Evolutionary conservation across 2,888 invertebrate genomes (phyloP).

Genomic region (Dichetophora obliterata): DNA sequence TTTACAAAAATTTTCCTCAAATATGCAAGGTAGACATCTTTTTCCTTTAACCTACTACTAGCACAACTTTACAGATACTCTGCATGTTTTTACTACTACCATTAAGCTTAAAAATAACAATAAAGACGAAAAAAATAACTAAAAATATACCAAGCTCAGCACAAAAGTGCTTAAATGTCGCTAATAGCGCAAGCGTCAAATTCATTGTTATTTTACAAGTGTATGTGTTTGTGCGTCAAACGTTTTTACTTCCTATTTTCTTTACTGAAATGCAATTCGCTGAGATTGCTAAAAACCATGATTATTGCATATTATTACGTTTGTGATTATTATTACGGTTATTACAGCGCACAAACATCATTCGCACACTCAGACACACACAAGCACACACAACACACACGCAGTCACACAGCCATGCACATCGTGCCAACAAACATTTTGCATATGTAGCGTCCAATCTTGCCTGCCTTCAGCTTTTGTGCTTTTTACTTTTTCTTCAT

Average conservation of each 20-base stretch:
- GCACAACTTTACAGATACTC: neutral
- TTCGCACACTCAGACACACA: neutral
- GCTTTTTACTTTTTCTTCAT: neutral
- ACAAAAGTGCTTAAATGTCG: constrained; percentile 15
- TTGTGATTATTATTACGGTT: constrained; percentile 30
- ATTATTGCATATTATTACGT: constrained; percentile 30
- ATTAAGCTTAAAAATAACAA: neutral
- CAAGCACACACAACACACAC: no score
- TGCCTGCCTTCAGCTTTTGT: neutral
- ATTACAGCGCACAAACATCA: constrained; percentile 11
- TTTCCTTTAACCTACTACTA: no score
- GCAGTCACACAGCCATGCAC: constrained; percentile 8
- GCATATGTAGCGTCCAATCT: neutral
- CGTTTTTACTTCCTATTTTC: neutral
- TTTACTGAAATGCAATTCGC: constrained; percentile 26
- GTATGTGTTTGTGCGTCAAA: neutral
- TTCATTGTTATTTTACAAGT: neutral
- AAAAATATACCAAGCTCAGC: neutral
- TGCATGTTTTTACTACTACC: neutral
- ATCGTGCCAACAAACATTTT: neutral
- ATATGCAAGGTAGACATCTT: no score
- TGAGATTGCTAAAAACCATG: constrained; percentile 11
- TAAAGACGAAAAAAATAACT: neutral
- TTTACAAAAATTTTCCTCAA: neutral
- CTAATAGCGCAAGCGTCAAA: constrained; percentile 14